Evolutionary conservation across 2,797 vertebrate species (phyloP), one percentile per base, ranked within the genome.

Genomic region (Hybognathus amarus): DNA sequence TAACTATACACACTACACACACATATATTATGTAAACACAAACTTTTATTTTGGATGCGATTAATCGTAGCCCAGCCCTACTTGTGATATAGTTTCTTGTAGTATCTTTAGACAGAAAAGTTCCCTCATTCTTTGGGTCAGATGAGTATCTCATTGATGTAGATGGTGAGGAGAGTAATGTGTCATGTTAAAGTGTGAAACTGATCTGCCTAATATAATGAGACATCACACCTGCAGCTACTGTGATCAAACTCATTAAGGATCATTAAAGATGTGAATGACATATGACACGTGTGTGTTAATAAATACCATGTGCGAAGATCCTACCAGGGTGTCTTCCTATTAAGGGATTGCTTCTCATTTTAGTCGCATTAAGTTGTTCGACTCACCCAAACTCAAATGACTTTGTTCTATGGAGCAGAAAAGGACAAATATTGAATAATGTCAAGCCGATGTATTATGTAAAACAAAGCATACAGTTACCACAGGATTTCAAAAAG

Each of bases 221-320:
- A 71, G 20, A 27, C 76, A 67, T 85, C 69, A 75, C 59, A 67
- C 71, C 63, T 79, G 47, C 77, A 68, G n/a, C 9, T 66, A 63
- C 22, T 38, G 75, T 73, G 69, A 79, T 42, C 67, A 79, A 63
- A 79, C 54, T 47, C 52, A 68, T 66, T 52, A 73, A 47, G 30
- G 20, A 22, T 61, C n/a, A 82, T 82, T 77, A 77, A 61, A 77
- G 52, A 52, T 61, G 81, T 83, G 64, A 45, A 56, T 22, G 59
- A 66, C 17, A 74, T 27, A 24, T 56, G 38, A 68, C 50, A 17
- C 6, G 5, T 17, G 13, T 74, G 42, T 45, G 42, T 70, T 64
- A 74, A 36, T 50, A 42, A 70, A 70, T 59, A 45, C 8, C 2
- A 52, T 15, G 42, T 74, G 8, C 66, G 30, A 27, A 40, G 17